Evolutionary conservation across 2,797 vertebrate species (phyloP).

Genomic region (Sphenodon punctatus): DNA sequence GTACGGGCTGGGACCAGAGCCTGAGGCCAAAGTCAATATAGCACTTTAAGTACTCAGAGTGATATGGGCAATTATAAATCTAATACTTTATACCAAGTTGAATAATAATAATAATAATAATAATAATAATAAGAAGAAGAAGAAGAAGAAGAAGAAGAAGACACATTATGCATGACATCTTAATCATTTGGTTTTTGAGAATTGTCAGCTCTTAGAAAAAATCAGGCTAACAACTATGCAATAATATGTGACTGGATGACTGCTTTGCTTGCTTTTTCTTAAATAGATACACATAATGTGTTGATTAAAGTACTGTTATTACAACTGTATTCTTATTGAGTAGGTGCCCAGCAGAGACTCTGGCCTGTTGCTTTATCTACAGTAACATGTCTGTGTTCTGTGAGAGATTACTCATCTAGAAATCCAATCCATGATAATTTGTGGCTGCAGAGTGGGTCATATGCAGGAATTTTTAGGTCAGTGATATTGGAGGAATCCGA

Average conservation of each 20-base stretch:
- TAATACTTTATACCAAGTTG: background rate
- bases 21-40: conserved; percentile 11
- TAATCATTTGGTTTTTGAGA: background rate
- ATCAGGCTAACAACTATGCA: no score
- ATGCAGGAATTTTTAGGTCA: background rate
- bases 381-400: background rate
- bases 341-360: background rate
- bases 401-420: background rate
- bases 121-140: no score
- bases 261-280: background rate
- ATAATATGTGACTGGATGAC: background rate
- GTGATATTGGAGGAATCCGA: background rate
- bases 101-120: background rate
- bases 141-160: no score
- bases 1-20: background rate
- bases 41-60: background rate
- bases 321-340: background rate
- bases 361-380: background rate
- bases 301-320: background rate
- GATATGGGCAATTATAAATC: background rate
- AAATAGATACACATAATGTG: background rate
- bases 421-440: background rate
- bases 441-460: background rate
- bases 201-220: no score
- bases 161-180: background rate